Evolutionary conservation across 2,888 invertebrate genomes (phyloP), one percentile per base, ranked within the genome.

Genomic region (Volucella bombylans): DNA sequence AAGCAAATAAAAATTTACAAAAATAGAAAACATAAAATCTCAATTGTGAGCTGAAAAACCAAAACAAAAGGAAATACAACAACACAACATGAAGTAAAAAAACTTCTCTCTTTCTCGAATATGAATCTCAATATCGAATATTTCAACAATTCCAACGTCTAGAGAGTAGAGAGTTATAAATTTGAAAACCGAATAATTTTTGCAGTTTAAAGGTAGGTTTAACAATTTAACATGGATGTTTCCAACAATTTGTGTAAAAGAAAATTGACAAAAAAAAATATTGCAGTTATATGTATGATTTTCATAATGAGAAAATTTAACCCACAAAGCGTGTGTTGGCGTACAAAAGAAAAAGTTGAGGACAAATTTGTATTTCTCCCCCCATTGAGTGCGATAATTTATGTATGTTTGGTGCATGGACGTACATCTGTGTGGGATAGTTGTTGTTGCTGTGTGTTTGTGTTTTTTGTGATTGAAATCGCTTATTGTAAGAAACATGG

Each of bases 401-500:
- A 68, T 71, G 61, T 83, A 59, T 79, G 79, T 31, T 57, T 14
- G n/a, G n/a, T n/a, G 59, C 4, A 11, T n/a, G 9, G n/a, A 50
- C 57, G 78, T 65, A 62, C n/a, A n/a, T n/a, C n/a, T 68, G 57
- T 61, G 54, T 69, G 52, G 4, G 43, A 15, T 31, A 8, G 49
- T 39, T 45, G 41, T 67, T 39, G 41, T 67, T 39, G 41, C 11
- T 31, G 11, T 45, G 11, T 45, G 2, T n/a, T n/a, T n/a, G n/a
- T 45, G 11, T 45, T 4, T 8, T 45, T 45, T n/a, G 8, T 12
- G 4, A 4, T 45, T 4, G 4, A 8, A 52, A 14, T 62, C 52
- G 54, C 62, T 54, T 71, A 67, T 72, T 82, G 82, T 73, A 71
- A 81, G 74, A 74, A 81, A 82, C 79, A 83, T 83, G 83, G 83